Evolutionary conservation across 2,797 vertebrate species (phyloP), one percentile per base, ranked within the genome.

Genomic region (Vespertilio murinus): DNA sequence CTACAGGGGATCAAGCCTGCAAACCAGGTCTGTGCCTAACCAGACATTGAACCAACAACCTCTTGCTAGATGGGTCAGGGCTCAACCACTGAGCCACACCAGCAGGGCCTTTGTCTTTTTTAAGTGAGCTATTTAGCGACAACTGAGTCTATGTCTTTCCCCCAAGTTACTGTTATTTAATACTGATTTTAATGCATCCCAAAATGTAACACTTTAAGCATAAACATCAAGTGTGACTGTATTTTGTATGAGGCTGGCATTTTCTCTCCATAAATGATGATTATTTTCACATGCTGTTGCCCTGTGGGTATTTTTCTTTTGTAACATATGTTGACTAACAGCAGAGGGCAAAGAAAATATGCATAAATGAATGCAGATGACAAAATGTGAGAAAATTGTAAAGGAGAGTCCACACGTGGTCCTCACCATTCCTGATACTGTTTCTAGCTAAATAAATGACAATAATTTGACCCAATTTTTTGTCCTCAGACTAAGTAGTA

Each of bases 401-500:
- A 94, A 85, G 14, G 25, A 91, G 47, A 90, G 69, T 25, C 54
- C n/a, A 75, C 47, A 91, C 56, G 40, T 74, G 83, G 30, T 64
- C 90, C 35, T 89, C 89, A 80, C 61, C 86, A 59, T 94, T 74
- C 47, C 64, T 88, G 40, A 61, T 91, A 47, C 28, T 87, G 20
- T 71, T 94, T 84, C 65, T 85, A 85, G 45, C 65, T 90, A 85
- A 96, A 95, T 67, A 92, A 94, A 90, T 86, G 83, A 93, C 88
- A 73, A 79, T 95, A 94, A 96, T 96, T 96, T 93, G 59, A 94
- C 87, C 93, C 80, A 94, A 25, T 96, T 97, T 94, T 82, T 95
- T 71, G 33, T 88, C 61, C 65, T 96, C n/a, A 73, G 69, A 87
- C 81, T 94, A 95, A 96, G 75, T 74, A 95, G 54, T 88, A 64